Evolutionary conservation across 2,113 vertebrate genomes (phyloP).

Genomic region (Collichthys lucidus): DNA sequence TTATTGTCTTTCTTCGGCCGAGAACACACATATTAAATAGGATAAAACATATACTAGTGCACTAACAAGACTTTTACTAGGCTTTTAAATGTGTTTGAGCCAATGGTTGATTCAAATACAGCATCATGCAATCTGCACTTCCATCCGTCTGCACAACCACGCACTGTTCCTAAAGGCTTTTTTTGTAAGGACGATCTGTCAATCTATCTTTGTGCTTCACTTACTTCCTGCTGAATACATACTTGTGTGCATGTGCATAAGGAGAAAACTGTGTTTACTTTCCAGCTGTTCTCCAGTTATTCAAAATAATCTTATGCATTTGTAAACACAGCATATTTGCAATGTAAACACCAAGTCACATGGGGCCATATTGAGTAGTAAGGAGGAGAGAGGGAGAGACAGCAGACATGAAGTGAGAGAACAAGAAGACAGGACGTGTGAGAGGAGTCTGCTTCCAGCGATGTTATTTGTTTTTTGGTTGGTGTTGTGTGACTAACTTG

Average conservation of each 20-base stretch:
- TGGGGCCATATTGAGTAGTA: neutral
- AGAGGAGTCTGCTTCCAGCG: constrained; percentile 17
- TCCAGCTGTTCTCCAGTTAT: neutral
- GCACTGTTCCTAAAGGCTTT: neutral
- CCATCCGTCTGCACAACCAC: neutral
- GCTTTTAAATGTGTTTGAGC: neutral
- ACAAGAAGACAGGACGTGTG: constrained; percentile 5
- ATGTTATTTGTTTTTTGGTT: constrained; percentile 29
- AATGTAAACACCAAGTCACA: neutral
- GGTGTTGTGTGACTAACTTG: constrained; percentile 62
- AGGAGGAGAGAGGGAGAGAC: neutral
- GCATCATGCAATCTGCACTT: neutral
- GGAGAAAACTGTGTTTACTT: neutral
- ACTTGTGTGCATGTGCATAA: neutral
- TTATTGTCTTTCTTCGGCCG: neutral
- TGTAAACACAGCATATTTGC: neutral
- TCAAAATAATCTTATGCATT: neutral
- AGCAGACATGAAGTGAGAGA: constrained; percentile 5
- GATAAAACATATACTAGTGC: neutral
- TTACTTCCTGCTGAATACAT: neutral
- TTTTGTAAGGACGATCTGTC: neutral
- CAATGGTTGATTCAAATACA: neutral
- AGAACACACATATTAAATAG: neutral
- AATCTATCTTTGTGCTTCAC: neutral
- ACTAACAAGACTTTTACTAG: neutral